A percentile compares a stretch with the other conserved stretches of the same genome.
Evolutionary conservation across 2,888 invertebrate species (phyloP).

Genomic region (Hedychridium roseum): DNA sequence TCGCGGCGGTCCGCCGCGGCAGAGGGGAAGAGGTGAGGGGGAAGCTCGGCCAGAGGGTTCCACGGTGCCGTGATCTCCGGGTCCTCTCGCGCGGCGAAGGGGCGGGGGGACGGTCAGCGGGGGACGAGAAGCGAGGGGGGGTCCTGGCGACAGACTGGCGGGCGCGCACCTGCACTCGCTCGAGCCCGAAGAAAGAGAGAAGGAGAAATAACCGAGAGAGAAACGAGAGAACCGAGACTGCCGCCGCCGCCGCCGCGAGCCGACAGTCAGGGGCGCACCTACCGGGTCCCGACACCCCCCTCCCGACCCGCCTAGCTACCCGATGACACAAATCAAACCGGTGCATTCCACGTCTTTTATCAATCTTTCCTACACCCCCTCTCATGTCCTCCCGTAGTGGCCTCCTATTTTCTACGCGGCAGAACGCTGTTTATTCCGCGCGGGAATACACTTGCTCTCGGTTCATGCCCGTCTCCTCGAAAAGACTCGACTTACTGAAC

Average conservation of each 20-base stretch:
- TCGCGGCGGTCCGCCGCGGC: constrained; percentile 6
- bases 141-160: constrained; percentile 61
- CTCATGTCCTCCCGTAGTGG: neutral
- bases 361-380: constrained; percentile 25
- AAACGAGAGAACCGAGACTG: constrained; percentile 35
- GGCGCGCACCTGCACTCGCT: constrained; percentile 60
- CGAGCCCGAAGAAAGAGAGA: too few species aligned
- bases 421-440: too few species aligned
- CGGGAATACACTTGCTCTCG: too few species aligned
- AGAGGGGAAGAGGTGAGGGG: constrained; percentile 21
- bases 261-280: constrained; percentile 55
- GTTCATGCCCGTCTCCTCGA: too few species aligned
- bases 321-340: constrained; percentile 40
- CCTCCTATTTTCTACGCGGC: neutral
- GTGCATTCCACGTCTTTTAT: constrained; percentile 39
- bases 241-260: constrained; percentile 35
- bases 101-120: constrained; percentile 14
- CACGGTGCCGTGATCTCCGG: constrained; percentile 29
- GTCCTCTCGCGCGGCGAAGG: constrained; percentile 19
- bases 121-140: constrained; percentile 33
- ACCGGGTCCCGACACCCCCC: constrained; percentile 29
- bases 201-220: too few species aligned
- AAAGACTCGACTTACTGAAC: too few species aligned
- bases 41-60: constrained; percentile 40
- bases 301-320: constrained; percentile 5